Evolutionary conservation across 2,888 invertebrate genomes (phyloP), one percentile per base, ranked within the genome.

Genomic region (Platypus cylindrus): DNA sequence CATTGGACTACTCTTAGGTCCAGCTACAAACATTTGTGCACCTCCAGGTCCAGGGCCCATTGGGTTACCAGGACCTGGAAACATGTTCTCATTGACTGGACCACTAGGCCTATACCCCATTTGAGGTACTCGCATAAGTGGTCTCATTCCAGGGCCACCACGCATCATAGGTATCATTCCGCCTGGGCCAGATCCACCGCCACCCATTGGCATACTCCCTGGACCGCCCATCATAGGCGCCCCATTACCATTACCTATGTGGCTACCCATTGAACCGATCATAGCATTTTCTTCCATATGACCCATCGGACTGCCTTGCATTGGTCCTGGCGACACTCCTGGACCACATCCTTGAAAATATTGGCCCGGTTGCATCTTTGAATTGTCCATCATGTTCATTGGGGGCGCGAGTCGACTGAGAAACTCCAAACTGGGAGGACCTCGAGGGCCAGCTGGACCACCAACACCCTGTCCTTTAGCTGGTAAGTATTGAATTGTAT

Each of bases 401-500:
- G 91, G 90, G 58, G 84, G 84, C 13, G 89, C 79, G 53, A 84
- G 90, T 38, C 90, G 72, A 51, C 86, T 87, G 36, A 91, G 65
- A 63, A 91, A 91, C 53, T 91, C 89, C 44, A 91, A 66, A 62
- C 86, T 84, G 24, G 89, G 89, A 3, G 89, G 86, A 7, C 82
- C 81, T 27, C 87, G 67, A 80, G 86, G 29, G 77, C 81, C 37
- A 80, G 68, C 34, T 80, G 68, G 1, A 80, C 81, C 33, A 72
- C 75, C 17, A 70, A 75, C 71, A 52, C 78, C 77, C 57, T 89
- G 89, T n/a, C 93, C 86, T 63, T 91, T 73, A 32, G 91, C 87
- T 14, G 95, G 95, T 60, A 94, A 74, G 70, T 95, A 95, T 68
- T 95, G 94, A 58, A 95, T 95, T 22, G 95, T 95, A 63, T 95